phyloP scores from a whole-genome alignment of 1,140 invertebrate genomes.

The Caenorhabditis tropicalis region DNA sequence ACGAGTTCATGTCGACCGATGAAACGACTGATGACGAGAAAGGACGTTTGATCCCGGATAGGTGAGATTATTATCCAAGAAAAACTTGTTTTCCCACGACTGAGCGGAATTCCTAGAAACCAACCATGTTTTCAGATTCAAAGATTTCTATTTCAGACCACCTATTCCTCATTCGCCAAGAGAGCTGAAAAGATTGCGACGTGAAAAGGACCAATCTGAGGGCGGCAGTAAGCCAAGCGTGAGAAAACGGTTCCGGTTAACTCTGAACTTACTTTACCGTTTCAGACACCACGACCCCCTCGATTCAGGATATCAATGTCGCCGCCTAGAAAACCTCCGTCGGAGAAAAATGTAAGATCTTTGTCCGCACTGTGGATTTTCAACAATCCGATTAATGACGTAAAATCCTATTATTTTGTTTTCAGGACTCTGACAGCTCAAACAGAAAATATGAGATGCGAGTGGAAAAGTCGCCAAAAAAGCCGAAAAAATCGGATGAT shows the following conservation, averaged over 20 bases:
- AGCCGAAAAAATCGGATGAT: slow-evolving; percentile 20
- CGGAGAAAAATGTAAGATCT: not conserved
- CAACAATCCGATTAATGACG: not conserved
- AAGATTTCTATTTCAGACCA: not conserved
- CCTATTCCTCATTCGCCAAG: slow-evolving; percentile 15
- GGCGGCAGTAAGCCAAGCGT: slow-evolving; percentile 6
- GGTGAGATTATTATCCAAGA: not conserved
- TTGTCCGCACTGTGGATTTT: not conserved
- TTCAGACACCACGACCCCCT: slow-evolving; percentile 12
- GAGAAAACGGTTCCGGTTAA: not conserved
- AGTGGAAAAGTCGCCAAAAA: slow-evolving; percentile 10
- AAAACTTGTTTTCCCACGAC: not conserved
- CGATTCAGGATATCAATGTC: slow-evolving; percentile 48
- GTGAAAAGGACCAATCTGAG: slow-evolving; percentile 27
- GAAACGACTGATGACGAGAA: slow-evolving; percentile 49
- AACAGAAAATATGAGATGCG: slow-evolving; percentile 24
- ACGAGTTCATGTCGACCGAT: slow-evolving; percentile 42
- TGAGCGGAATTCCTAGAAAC: not conserved
- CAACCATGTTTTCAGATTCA: slow-evolving; percentile 7
- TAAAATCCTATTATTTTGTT: not conserved
- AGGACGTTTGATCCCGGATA: slow-evolving; percentile 32
- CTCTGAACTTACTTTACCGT: not conserved
- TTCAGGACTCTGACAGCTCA: slow-evolving; percentile 26
- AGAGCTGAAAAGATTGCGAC: slow-evolving; percentile 20
- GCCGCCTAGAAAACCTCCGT: slow-evolving; percentile 36